These are phyloP conservation scores for Epistrophe grossulariae DNA, from an alignment of 2,888 invertebrate species.

Conservation along the genomic window DNA sequence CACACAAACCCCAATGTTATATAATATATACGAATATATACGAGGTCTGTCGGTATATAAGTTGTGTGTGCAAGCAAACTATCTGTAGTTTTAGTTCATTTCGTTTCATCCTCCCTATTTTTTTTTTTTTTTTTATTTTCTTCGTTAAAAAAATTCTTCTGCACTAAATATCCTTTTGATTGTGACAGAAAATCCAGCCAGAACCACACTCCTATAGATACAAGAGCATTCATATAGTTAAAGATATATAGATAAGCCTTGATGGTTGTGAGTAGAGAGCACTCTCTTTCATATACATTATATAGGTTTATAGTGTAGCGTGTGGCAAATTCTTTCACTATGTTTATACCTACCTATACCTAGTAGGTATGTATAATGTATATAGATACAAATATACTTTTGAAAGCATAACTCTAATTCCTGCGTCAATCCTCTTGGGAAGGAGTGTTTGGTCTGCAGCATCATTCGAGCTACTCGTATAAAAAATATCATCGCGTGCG, in stretches of 20 bases:
- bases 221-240: constrained; percentile 36
- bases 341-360: background rate
- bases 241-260: constrained; percentile 7
- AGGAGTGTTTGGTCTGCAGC: constrained; percentile 38
- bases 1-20: constrained; percentile 36
- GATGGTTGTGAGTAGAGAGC: background rate
- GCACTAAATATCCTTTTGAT: constrained; percentile 74
- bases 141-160: constrained; percentile 50
- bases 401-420: constrained; percentile 50
- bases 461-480: constrained; percentile 24
- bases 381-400: constrained; percentile 34
- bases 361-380: no score
- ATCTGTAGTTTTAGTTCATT: constrained; percentile 53
- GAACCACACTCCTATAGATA: background rate
- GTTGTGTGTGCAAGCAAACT: constrained; percentile 42
- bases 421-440: constrained; percentile 52
- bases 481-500: constrained; percentile 21
- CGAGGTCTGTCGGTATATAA: background rate
- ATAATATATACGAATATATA: no score
- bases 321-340: background rate
- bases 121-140: background rate
- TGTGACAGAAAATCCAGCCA: constrained; percentile 56
- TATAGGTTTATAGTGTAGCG: background rate
- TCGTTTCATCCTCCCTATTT: constrained; percentile 8
- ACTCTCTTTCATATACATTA: background rate